Evolutionary conservation across 2,888 invertebrate genomes (phyloP).

Genomic region (Metellina segmentata): DNA sequence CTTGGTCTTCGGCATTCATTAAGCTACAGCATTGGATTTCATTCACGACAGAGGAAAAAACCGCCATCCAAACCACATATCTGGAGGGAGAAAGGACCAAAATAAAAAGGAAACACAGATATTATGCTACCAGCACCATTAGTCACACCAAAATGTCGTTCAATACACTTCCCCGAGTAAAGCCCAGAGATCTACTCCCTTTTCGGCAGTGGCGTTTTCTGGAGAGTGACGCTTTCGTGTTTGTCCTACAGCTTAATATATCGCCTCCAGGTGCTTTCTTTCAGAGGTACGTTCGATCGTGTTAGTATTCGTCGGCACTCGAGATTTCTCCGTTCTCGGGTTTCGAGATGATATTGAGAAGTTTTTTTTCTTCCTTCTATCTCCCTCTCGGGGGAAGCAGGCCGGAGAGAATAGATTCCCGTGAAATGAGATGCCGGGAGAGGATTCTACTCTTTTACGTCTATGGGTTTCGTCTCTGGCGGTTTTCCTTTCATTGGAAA

Average conservation of each 20-base stretch:
- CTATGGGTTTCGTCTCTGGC: not conserved
- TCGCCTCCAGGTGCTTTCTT: constrained; percentile 41
- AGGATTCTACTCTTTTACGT: not conserved
- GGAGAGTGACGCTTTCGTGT: constrained; percentile 38
- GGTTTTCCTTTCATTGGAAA: not conserved
- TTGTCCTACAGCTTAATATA: constrained; percentile 60
- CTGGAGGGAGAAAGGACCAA: not conserved
- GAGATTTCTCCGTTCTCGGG: constrained; percentile 29
- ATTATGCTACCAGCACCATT: constrained; percentile 25
- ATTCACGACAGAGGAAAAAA: constrained; percentile 7
- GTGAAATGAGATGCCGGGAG: not conserved
- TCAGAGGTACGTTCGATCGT: constrained; percentile 26
- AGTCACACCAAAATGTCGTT: constrained; percentile 30
- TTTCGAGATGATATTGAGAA: constrained; percentile 32
- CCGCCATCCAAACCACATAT: not conserved
- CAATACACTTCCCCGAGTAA: not conserved
- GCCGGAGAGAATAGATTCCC: not conserved
- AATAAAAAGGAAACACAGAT: constrained; percentile 4
- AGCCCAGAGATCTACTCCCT: not conserved
- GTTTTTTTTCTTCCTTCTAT: not conserved
- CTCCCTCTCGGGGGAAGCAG: not conserved
- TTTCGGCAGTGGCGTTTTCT: not conserved
- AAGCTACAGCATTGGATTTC: constrained; percentile 35
- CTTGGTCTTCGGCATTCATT: constrained; percentile 32
- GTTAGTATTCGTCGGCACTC: constrained; percentile 39